Evolutionary conservation across 2,797 vertebrate species (phyloP).

Genomic region (Ceryle rudis): DNA sequence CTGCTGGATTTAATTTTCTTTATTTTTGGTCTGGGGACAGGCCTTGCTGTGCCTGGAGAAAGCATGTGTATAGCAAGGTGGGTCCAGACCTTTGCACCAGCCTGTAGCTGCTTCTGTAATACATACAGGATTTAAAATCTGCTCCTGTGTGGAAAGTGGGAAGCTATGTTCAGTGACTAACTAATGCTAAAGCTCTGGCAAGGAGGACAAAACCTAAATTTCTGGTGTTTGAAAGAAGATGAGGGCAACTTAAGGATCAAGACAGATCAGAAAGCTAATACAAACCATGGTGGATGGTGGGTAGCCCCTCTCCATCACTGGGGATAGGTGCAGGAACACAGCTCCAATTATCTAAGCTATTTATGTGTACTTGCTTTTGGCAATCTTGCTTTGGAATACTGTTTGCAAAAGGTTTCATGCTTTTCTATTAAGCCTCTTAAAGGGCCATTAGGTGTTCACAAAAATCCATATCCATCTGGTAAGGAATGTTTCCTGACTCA

Average conservation of each 20-base stretch:
- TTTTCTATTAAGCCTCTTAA: conserved; percentile 68
- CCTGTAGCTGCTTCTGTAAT: not conserved
- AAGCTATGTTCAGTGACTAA: not conserved
- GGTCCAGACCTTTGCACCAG: not conserved
- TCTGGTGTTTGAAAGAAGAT: not conserved
- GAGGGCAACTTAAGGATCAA: not conserved
- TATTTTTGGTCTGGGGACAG: not conserved
- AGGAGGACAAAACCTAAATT: not conserved
- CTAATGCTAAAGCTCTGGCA: not conserved
- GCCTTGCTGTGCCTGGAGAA: not conserved
- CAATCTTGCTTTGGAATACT: conserved; percentile 64
- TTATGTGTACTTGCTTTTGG: conserved; percentile 72
- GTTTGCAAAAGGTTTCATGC: conserved; percentile 67
- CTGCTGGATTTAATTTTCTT: not conserved
- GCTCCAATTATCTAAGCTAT: conserved; percentile 62
- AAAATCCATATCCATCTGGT: conserved; percentile 68
- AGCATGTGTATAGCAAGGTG: accelerated
- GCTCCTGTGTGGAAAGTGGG: accelerated
- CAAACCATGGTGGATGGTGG: not conserved
- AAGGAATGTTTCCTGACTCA: conserved; percentile 57
- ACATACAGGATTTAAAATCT: not conserved
- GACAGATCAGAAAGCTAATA: not conserved
- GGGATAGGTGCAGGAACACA: not conserved
- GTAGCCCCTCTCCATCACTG: not conserved
- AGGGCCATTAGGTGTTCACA: conserved; percentile 61